Evolutionary conservation across 2,797 vertebrate genomes (phyloP).

Genomic region (Anguilla obscura): DNA sequence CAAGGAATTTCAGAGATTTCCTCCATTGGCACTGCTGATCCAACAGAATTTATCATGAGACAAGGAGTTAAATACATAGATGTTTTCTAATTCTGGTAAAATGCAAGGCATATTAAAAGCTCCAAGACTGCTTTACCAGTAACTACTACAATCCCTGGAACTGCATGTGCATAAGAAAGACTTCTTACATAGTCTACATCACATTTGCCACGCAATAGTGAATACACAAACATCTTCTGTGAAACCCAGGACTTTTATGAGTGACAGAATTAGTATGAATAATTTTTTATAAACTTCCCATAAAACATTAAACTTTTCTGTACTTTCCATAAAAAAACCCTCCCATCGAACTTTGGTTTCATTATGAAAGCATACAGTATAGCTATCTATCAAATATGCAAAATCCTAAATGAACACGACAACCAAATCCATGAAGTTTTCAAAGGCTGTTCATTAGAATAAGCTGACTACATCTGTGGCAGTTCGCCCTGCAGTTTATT

Average conservation of each 20-base stretch:
- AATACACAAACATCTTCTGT: background rate
- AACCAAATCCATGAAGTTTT: background rate
- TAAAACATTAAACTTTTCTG: background rate
- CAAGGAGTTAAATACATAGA: background rate
- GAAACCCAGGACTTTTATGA: background rate
- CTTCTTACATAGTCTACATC: background rate
- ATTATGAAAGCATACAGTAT: background rate
- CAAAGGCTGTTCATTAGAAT: background rate
- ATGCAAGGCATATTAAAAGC: background rate
- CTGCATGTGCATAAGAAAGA: background rate
- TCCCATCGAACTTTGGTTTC: background rate
- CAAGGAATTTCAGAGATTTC: slow-evolving; percentile 4
- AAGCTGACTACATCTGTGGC: background rate
- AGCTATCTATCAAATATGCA: background rate
- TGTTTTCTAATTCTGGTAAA: background rate
- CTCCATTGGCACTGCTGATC: background rate
- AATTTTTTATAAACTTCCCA: background rate
- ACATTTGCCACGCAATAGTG: background rate
- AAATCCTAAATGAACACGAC: background rate
- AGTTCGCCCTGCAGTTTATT: background rate
- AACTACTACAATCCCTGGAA: background rate
- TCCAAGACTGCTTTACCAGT: slow-evolving; percentile 2
- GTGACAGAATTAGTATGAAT: background rate
- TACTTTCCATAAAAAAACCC: background rate
- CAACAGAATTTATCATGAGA: slow-evolving; percentile 2